Percentiles rank a stretch among this genome's conserved stretches.
These are phyloP conservation scores for Scotopteryx bipunctaria DNA, from an alignment of 2,888 invertebrate species.

Conservation along the genomic window DNA sequence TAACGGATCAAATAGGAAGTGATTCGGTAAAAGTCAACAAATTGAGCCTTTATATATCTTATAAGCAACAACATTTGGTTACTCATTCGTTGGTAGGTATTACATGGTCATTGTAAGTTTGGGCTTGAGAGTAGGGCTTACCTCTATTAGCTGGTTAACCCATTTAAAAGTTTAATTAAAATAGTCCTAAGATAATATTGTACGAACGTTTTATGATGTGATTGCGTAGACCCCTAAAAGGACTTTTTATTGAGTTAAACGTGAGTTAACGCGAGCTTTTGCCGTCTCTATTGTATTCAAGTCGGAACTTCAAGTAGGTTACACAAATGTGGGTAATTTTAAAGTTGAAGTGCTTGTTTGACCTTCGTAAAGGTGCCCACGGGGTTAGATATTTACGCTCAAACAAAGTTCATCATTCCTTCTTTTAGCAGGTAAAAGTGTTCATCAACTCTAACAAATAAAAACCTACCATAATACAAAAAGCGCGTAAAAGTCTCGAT, in stretches of 20 bases:
- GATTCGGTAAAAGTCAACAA: background rate
- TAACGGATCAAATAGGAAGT: background rate
- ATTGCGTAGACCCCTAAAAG: conserved; percentile 48
- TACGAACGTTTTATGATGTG: conserved; percentile 48
- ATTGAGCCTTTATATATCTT: background rate
- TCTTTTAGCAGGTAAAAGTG: conserved; percentile 1
- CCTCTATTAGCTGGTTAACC: conserved; percentile 43
- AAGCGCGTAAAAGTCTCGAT: conserved; percentile 35
- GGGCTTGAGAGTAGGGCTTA: conserved; percentile 31
- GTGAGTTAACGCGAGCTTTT: conserved; percentile 33
- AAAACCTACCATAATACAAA: conserved; percentile 15
- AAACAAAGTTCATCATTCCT: background rate
- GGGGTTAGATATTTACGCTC: background rate
- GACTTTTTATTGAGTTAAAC: conserved; percentile 49
- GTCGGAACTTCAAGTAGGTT: conserved; percentile 21
- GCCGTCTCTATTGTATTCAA: conserved; percentile 31
- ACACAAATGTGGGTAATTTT: conserved; percentile 23
- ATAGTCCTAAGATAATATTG: conserved; percentile 67
- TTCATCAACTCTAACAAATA: conserved; percentile 11
- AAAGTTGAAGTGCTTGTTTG: conserved; percentile 20
- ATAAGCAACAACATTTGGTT: conserved; percentile 3
- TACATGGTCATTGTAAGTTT: conserved; percentile 12
- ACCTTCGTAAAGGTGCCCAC: background rate
- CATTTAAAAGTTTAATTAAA: conserved; percentile 65
- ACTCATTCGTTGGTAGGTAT: background rate